These are phyloP conservation scores for Oryzias celebensis DNA, from an alignment of 2,113 vertebrate species.

Conservation along the genomic window DNA sequence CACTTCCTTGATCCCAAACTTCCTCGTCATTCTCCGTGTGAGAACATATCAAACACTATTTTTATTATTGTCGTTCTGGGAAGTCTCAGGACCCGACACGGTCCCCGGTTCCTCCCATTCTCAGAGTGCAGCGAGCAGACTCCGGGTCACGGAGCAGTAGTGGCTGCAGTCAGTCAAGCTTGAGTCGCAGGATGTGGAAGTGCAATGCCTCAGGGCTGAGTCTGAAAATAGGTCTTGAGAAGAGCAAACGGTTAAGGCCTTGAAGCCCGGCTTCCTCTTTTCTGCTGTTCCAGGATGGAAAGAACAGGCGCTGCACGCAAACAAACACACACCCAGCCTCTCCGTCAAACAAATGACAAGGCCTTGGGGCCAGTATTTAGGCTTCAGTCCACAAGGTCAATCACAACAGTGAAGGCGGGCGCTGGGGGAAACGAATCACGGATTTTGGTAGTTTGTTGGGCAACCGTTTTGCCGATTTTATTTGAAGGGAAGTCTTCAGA, in stretches of 20 bases:
- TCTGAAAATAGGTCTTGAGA: slow-evolving; percentile 49
- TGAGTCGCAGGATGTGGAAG: slow-evolving; percentile 55
- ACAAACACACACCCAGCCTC: slow-evolving; percentile 16
- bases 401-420: slow-evolving; percentile 29
- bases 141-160: slow-evolving; percentile 25
- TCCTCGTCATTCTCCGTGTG: slow-evolving; percentile 39
- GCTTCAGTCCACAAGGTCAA: slow-evolving; percentile 22
- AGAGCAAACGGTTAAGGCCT: slow-evolving; percentile 26
- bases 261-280: slow-evolving; percentile 32
- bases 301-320: slow-evolving; percentile 30
- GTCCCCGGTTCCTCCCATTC: slow-evolving; percentile 31
- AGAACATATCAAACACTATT: slow-evolving; percentile 62
- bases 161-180: slow-evolving; percentile 36
- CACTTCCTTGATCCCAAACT: slow-evolving; percentile 28
- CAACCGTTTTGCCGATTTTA: slow-evolving; percentile 22
- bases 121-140: slow-evolving; percentile 1
- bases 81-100: slow-evolving; percentile 41
- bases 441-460: slow-evolving; percentile 36
- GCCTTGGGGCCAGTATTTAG: slow-evolving; percentile 5
- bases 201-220: slow-evolving; percentile 32
- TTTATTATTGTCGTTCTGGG: slow-evolving; percentile 54
- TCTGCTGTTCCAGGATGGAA: slow-evolving; percentile 22
- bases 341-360: slow-evolving; percentile 40
- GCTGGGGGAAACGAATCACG: slow-evolving; percentile 47
- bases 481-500: slow-evolving; percentile 10